Conservation (phyloP, 2,113 vertebrate species). For the Muntiacus muntjak region DNA sequence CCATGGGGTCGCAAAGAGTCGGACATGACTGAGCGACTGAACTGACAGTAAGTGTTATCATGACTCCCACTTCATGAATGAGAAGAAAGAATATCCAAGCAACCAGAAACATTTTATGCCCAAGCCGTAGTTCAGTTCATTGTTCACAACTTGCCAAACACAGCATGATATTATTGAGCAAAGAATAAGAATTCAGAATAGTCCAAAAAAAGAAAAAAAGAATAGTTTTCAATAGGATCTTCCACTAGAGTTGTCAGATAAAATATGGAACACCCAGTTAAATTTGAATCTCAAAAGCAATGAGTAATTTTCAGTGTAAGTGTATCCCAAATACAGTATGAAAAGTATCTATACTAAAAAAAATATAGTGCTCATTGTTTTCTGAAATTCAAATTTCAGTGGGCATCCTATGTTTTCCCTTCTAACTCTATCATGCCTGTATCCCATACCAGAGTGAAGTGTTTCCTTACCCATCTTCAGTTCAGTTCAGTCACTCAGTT, state of each 20-base stretch:
- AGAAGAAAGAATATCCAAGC: not conserved
- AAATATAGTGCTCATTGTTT: not conserved
- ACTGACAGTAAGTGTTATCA: not conserved
- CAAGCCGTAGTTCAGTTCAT: not conserved
- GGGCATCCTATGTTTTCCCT: not conserved
- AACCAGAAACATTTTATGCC: not conserved
- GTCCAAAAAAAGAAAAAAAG: not conserved
- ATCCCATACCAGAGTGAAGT: not conserved
- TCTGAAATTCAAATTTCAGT: not conserved
- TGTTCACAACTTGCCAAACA: not conserved
- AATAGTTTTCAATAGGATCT: not conserved
- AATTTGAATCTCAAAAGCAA: not conserved
- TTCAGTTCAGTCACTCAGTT: not conserved
- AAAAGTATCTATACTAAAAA: not conserved
- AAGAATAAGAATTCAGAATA: not conserved
- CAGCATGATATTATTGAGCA: not conserved
- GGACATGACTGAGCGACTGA: accelerated
- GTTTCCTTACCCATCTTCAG: not conserved
- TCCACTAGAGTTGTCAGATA: not conserved
- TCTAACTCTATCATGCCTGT: too few relatives aligned
- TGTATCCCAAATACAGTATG: not conserved
- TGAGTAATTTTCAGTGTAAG: not conserved
- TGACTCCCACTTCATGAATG: not conserved
- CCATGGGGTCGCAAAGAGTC: accelerated
- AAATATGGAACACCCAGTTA: not conserved